A percentile compares a stretch with the other conserved stretches of the same genome.
phyloP scores from a whole-genome alignment of 2,113 vertebrate species.

The Perca schrenkii region DNA sequence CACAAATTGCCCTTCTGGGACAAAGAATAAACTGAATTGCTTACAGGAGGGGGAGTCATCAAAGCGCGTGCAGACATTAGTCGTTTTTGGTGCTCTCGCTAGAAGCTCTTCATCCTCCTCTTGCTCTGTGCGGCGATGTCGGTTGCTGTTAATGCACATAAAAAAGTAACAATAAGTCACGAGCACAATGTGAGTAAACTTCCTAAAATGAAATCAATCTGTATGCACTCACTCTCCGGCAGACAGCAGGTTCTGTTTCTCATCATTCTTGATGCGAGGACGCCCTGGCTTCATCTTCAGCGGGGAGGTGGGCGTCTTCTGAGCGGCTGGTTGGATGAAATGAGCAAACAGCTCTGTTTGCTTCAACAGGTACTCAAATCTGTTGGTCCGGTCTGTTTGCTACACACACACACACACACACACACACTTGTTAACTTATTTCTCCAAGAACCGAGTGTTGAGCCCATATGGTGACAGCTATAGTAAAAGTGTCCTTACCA shows the following conservation, averaged over 20 bases:
- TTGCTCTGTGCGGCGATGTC: slow-evolving; percentile 97
- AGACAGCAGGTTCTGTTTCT: slow-evolving; percentile 96
- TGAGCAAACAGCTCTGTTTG: slow-evolving; percentile 99
- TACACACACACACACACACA: slow-evolving; percentile 72
- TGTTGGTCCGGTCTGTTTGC: slow-evolving; percentile 97
- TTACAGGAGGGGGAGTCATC: slow-evolving; percentile 97
- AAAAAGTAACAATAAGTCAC: neutral
- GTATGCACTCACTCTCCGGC: slow-evolving; percentile 93
- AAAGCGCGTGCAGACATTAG: slow-evolving; percentile 96
- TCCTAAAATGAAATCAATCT: neutral
- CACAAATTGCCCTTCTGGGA: too few relatives aligned
- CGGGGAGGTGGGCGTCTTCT: slow-evolving; percentile 98
- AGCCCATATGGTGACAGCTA: too few relatives aligned
- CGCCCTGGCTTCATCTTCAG: slow-evolving; percentile 99
- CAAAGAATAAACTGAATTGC: slow-evolving; percentile 50
- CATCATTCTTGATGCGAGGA: slow-evolving; percentile 97
- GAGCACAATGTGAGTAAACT: neutral
- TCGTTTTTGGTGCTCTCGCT: slow-evolving; percentile 94
- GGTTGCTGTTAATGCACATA: slow-evolving; percentile 84
- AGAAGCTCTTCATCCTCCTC: slow-evolving; percentile 98
- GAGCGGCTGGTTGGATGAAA: slow-evolving; percentile 98
- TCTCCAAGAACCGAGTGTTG: neutral
- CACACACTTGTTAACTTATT: neutral
- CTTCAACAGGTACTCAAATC: slow-evolving; percentile 99
- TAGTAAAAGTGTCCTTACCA: slow-evolving; percentile 84